Evolutionary conservation across 2,113 vertebrate species (phyloP), one percentile per base, ranked within the genome.

Genomic region (Plecturocebus donacophilus): DNA sequence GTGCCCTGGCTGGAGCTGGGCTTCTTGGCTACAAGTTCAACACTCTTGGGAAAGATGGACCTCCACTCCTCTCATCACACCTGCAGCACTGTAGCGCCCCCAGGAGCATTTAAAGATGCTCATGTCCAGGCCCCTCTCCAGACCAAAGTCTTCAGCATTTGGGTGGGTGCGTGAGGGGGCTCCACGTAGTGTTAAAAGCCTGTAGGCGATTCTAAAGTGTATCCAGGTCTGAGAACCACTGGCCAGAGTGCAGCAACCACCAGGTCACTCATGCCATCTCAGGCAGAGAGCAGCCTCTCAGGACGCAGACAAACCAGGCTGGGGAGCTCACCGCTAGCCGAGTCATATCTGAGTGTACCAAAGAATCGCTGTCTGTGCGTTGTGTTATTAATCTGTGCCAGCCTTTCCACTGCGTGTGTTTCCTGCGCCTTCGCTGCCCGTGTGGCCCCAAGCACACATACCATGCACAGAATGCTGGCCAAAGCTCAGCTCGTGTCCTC

Each of bases 31-130:
- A 27, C 40, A 17, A 49, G 73, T 61, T 58, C 58, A 80, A 54
- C 68, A 9, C 0, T 2, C 23, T 61, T 61, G 17, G 76, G 81
- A 75, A 52, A 5, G 13, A 11, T 1, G 17, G 82, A 13, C 30
- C 14, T 70, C 5, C 0, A 1, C 9, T 11, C 9, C 25, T 54
- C 61, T 73, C 38, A 8, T 23, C 0, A 5, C 2, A 6, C 66
- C 30, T 35, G 6, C 2, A 8, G 49, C 7, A 2, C 10, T 2
- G 49, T 40, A 12, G 21, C 38, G 12, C 4, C 30, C 27, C 17
- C 0, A 30, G 52, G 58, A 52, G 3, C 38, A 40, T 19, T 77
- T 61, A 27, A 54, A 82, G 70, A 35, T 38, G 12, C 17, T 42
- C 5, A 2, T 38, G 20, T 64, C 38, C 13, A 42, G 83, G 61